Evolutionary conservation across 2,113 vertebrate species (phyloP), one percentile per base, ranked within the genome.

Genomic region (Puffinus mauretanicus): DNA sequence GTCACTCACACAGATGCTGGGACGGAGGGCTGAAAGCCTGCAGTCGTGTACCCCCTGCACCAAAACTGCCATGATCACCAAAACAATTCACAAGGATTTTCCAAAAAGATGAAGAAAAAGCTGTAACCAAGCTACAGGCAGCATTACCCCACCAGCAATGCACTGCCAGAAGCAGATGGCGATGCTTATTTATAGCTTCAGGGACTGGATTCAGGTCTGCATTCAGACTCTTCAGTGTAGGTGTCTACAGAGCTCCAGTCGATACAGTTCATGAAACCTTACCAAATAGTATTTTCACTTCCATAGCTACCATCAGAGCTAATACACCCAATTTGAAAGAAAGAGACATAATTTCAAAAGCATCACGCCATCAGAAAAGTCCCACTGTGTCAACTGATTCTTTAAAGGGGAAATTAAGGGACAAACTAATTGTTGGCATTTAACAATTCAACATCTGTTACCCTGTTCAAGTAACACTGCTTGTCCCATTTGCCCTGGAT

Each of bases 131-230:
- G 89, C 85, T 90, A 82, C 62, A 91, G 58, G 86, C 94, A 94
- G 83, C 72, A 69, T 3, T 38, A 40, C 54, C 32, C 81, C 20
- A 19, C 26, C 78, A 93, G 88, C 42, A 20, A 69, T 8, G 36
- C 80, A 30, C 64, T 93, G 88, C 44, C 86, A 92, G 86, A 64
- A 93, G 66, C 96, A 97, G 96, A 97, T 94, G 96, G 96, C 52
- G 71, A 69, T 85, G 78, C 72, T 92, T 97, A 96, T 97, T 97
- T 96, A 94, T 97, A 97, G 88, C 49, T 85, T 52, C 2, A 5
- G 83, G 49, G 86, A 70, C 86, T 84, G 62, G 84, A 91, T 62
- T 90, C 91, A 36, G 86, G 89, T 93, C 91, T 95, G 93, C 66
- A 46, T 54, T 95, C 90, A 96, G 96, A 96, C 94, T 88, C 52